Percentiles rank a stretch among this genome's conserved stretches.
Conservation (phyloP, 1,140 invertebrate genomes). For the Drosophila pseudoananassae region DNA sequence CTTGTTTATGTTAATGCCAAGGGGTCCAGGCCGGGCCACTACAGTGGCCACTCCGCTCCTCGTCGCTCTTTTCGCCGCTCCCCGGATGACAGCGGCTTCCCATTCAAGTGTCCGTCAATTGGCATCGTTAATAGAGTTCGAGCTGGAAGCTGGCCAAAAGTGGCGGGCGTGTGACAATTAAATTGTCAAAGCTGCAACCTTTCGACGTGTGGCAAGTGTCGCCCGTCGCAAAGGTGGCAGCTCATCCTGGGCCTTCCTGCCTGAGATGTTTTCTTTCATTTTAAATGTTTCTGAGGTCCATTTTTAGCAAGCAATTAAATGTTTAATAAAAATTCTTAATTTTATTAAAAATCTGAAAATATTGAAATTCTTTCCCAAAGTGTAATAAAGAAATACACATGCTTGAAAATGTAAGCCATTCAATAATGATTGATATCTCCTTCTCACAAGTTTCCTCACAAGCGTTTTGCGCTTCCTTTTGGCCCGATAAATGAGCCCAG, state of each 20-base stretch:
- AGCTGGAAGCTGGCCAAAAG: constrained; percentile 64
- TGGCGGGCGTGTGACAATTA: constrained; percentile 82
- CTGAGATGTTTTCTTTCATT: not conserved
- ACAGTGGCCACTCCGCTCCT: constrained; percentile 9
- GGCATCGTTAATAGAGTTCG: constrained; percentile 79
- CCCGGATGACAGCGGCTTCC: constrained; percentile 56
- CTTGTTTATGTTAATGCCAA: constrained; percentile 75
- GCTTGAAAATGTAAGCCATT: constrained; percentile 40
- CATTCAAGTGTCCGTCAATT: constrained; percentile 82
- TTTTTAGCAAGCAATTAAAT: no score
- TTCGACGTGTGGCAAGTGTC: constrained; percentile 79
- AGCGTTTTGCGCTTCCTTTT: constrained; percentile 33
- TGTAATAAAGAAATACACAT: not conserved
- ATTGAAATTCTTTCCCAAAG: not conserved
- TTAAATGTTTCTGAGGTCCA: not conserved
- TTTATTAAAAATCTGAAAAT: not conserved
- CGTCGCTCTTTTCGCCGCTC: not conserved
- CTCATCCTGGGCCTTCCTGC: constrained; percentile 9
- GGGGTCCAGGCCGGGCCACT: constrained; percentile 1
- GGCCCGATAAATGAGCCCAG: constrained; percentile 69
- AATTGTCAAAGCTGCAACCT: constrained; percentile 73
- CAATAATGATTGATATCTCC: constrained; percentile 77
- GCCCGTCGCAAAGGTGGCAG: constrained; percentile 23
- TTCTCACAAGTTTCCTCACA: constrained; percentile 47
- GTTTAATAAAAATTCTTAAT: no score